Base-by-base conservation (phyloP, 2,113 vertebrate genomes). In the Halcyon malimbica region DNA sequence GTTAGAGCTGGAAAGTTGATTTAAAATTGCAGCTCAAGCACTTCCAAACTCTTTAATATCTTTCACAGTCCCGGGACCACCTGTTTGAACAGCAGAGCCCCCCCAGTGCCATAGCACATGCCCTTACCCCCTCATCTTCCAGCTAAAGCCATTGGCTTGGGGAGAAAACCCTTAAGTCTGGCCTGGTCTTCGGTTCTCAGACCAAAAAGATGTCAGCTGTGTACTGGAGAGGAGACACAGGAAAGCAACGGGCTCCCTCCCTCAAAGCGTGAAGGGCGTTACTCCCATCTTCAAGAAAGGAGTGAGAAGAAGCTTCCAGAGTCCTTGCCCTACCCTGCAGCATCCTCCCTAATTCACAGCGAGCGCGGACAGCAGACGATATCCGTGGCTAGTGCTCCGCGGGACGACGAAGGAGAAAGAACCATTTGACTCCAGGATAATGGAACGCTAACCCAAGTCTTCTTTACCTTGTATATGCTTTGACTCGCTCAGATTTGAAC, bases 1-100 rank as follows among this genome's bases (percentile, higher is more conserved):
- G 91, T 92, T 94, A 21, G 54, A 90, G 94, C 90, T 74, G 92
- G 95, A 95, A 96, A 94, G 94, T 0, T 33, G 82, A 33, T 83
- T 94, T 69, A 13, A 57, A 94, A 94, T 6, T 64, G 90, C 90
- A 65, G 89, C 91, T 75, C 33, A 1, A 91, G 90, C 70, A 89
- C 88, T 91, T 94, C 48, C 76, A 57, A 69, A 70, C 71, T 95
- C 93, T 84, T 95, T 65, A 79, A 87, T 62, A 28, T 82, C 87
- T 75, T 94, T 95, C 73, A 94, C 44, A 44, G 69, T 7, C 54
- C 62, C 84, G 62, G 65, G 74, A 75, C 89, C 94, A 96, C 94
- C 97, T 96, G 95, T 69, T 96, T 33, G 6, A 53, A 64, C 50
- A 89, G 77, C 23, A 0, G 50, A 86, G 92, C 89, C 48, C 91